Conservation (phyloP, 1,140 invertebrate genomes). For the Drosophila tani region DNA sequence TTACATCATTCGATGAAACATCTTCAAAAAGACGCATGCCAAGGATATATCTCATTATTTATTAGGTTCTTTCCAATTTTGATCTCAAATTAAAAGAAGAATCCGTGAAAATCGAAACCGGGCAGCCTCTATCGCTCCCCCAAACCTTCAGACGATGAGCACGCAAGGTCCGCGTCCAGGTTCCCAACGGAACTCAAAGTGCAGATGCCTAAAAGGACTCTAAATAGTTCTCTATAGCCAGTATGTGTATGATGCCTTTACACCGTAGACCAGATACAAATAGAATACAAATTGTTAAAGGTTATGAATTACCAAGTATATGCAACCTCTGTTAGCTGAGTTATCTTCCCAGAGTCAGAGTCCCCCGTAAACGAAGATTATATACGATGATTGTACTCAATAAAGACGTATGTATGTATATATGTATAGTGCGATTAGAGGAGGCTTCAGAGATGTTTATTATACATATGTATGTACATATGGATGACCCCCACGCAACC, state of each 20-base stretch:
- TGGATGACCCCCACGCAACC: slow-evolving; percentile 40
- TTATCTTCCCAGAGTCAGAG: slow-evolving; percentile 29
- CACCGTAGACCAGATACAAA: slow-evolving; percentile 25
- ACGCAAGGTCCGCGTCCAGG: slow-evolving; percentile 22
- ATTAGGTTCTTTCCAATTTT: neutral
- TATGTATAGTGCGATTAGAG: slow-evolving; percentile 52
- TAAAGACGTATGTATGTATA: slow-evolving; percentile 46
- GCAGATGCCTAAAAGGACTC: slow-evolving; percentile 54
- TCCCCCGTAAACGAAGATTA: slow-evolving; percentile 27
- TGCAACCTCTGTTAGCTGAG: slow-evolving; percentile 63
- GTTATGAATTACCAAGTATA: slow-evolving; percentile 56
- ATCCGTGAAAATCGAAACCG: slow-evolving; percentile 6
- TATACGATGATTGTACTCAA: slow-evolving; percentile 23
- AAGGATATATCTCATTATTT: neutral
- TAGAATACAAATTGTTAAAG: slow-evolving; percentile 62
- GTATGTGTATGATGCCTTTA: slow-evolving; percentile 52
- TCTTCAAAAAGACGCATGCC: neutral
- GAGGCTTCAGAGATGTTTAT: slow-evolving; percentile 50
- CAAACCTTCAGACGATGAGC: neutral
- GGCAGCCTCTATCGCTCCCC: neutral
- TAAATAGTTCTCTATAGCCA: slow-evolving; percentile 26
- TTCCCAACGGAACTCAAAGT: slow-evolving; percentile 49
- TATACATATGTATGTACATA: slow-evolving; percentile 50
- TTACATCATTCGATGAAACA: neutral
- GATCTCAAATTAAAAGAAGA: neutral